Conservation (phyloP, 2,113 vertebrate genomes). For the Notiomystis cincta region DNA sequence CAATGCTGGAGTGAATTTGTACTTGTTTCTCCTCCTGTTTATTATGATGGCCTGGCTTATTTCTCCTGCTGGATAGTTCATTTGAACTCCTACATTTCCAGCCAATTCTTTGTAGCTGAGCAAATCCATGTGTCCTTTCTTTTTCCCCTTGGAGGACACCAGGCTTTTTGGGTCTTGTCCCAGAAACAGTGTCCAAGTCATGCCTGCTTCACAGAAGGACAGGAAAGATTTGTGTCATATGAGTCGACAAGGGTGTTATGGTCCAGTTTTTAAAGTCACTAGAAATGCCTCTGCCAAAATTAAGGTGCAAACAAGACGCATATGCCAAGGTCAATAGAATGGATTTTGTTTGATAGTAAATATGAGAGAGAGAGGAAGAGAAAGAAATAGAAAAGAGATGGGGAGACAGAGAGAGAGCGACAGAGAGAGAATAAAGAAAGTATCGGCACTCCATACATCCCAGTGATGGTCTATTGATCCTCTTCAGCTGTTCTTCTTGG, state of each 20-base stretch:
- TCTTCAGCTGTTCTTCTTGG: background rate
- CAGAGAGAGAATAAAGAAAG: background rate
- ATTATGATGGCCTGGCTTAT: background rate
- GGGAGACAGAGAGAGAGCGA: background rate
- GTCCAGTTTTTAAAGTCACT: background rate
- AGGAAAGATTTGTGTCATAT: background rate
- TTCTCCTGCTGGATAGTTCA: background rate
- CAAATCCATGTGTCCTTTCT: background rate
- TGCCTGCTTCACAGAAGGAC: background rate
- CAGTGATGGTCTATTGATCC: background rate
- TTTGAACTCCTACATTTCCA: background rate
- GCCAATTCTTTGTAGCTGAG: constrained; percentile 35
- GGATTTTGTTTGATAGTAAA: background rate
- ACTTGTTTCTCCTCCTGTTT: constrained; percentile 5
- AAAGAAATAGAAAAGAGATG: background rate
- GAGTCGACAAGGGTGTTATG: background rate
- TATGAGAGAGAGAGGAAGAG: background rate
- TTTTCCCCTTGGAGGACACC: background rate
- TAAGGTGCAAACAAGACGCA: background rate
- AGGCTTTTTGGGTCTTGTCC: background rate
- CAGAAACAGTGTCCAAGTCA: background rate
- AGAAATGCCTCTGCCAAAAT: background rate
- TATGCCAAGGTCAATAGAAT: background rate
- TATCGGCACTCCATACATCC: background rate
- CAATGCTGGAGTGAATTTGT: background rate